Base-by-base conservation (phyloP, 2,113 vertebrate species). In the Laterallus jamaicensis region DNA sequence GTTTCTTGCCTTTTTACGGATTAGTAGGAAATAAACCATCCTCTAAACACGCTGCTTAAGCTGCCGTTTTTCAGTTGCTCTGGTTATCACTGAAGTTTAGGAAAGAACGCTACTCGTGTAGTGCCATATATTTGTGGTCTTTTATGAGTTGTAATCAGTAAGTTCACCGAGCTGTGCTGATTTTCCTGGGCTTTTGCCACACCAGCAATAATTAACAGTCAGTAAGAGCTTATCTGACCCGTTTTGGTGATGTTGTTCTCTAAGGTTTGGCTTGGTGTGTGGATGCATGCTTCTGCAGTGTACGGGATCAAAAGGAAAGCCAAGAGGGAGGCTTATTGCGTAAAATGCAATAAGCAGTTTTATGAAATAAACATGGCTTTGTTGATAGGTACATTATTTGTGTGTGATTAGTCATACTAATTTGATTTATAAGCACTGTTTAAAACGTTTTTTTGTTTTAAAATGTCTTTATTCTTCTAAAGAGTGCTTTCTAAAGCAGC, bases 251-350 rank as follows among this genome's bases (percentile, higher is more conserved):
- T 35, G 2, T 22, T 18, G 5, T 44, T 88, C 3, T 37, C 42
- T 37, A 24, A 31, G 19, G 6, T 60, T 78, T 17, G 20, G 0
- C 7, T 67, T 0, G 0, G 17, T 31, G 26, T 17, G 0, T 8
- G 4, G 24, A 44, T 3, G 3, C 0, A 0, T n/a, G 58, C 15
- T 20, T 49, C 2, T 2, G 21, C 37, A 11, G 29, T 40, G 5
- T 32, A 32, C 15, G 66, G 40, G 12, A 24, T 13, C 44, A 1
- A 59, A 79, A 17, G 7, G 8, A 52, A 58, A 88, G 24, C 42
- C 21, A 22, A 49, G 55, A 54, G 35, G 35, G 35, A 35, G 35
- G 35, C 35, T 35, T 35, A 35, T 35, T 35, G 35, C 35, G 35
- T 35, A 35, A 35, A 35, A 5, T 1, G 2, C 15, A 59, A 58